Evolutionary conservation across 2,113 vertebrate species (phyloP).

Genomic region (Dromiciops gliroides): DNA sequence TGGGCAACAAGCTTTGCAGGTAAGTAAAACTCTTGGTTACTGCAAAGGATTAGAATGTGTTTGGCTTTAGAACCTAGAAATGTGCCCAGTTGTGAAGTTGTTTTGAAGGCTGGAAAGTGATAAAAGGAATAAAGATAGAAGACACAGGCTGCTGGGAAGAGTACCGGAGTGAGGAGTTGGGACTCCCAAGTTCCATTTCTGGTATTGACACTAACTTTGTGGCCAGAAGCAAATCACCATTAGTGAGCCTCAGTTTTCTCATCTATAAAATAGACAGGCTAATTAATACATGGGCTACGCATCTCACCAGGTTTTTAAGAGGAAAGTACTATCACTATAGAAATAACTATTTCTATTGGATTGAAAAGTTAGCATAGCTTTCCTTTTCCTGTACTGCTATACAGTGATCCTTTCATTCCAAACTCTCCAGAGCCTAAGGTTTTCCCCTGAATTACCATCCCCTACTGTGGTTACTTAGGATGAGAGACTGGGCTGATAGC

Average conservation of each 20-base stretch:
- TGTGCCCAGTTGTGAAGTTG: neutral
- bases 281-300: neutral
- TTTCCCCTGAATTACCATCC: neutral
- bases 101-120: neutral
- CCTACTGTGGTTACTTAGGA: neutral
- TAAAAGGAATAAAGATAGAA: neutral
- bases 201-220: neutral
- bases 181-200: neutral
- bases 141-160: neutral
- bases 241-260: neutral
- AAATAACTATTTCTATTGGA: neutral
- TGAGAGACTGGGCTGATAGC: neutral
- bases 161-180: neutral
- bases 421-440: neutral
- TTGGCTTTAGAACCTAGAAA: neutral
- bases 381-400: neutral
- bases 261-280: neutral
- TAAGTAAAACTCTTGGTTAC: constrained; percentile 75
- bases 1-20: constrained; percentile 98
- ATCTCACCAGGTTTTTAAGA: neutral
- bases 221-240: neutral
- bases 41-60: neutral
- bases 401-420: neutral
- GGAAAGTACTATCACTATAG: neutral
- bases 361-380: too few relatives aligned